Evolutionary conservation across 1,140 invertebrate genomes (phyloP), one percentile per base, ranked within the genome.

Genomic region (Saxidomus purpurata): DNA sequence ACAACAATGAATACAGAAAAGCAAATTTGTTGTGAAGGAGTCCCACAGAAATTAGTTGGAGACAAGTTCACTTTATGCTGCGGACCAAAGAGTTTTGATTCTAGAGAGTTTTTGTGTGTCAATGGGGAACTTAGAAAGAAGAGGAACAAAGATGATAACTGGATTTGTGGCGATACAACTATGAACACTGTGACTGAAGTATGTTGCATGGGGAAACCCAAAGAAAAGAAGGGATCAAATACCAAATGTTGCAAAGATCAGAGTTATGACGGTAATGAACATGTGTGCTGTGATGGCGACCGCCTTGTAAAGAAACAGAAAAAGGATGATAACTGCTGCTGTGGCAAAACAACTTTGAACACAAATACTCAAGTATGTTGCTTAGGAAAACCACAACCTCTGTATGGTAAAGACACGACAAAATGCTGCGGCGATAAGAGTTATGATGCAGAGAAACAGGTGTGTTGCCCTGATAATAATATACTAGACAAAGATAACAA

Each of bases 11-110:
- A 89, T 69, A 82, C 87, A 25, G 69, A 83, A 3, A 59, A 38
- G 59, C 61, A 89, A 84, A 77, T 89, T 28, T 89, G 87, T 36
- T 89, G 87, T 63, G 87, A 89, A 77, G 87, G 80, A 11, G 59
- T 77, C 17, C 87, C 87, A 36, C 87, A 89, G 76, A 15, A 36
- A 6, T 25, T 76, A n/a, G 71, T 77, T 15, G 69, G 80, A n/a
- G 87, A 38, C 0, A 52, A 52, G 34, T 76, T 67, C 22, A 89
- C 87, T 17, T 55, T 47, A 77, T 89, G 87, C n/a, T 89, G 87
- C 47, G 59, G 71, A 6, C 28, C 71, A 40, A 40, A 22, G 11
- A 83, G 79, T 43, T 89, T 43, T 74, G 87, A 89, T 63, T 76
- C 79, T 22, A 74, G 40, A 63, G 9, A 43, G 22, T 76, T 49